Base-by-base conservation (phyloP, 37 sponge, comb jelly and placozoan species). In the Cladorhizidae sp. region DNA sequence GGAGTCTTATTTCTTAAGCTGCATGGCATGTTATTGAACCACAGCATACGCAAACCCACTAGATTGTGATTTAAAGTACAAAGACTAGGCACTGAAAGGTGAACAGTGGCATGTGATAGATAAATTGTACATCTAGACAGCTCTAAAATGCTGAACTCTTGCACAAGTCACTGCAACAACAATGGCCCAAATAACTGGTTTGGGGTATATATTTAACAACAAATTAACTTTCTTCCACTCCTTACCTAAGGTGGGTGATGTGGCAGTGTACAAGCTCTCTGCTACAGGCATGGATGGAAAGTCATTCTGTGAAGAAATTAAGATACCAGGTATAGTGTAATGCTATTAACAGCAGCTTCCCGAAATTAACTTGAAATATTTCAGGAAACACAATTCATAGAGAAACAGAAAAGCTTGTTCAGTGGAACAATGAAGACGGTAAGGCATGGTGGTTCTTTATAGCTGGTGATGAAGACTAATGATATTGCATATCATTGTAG, bases 391-490 rank as follows among this genome's bases (percentile, higher is more conserved):
- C 57, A 21, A 54, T 89, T 3, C 33, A 75, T 29, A 83, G 79
- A 70, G 64, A 78, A 12, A 69, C 80, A 22, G 70, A 40, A 20
- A 70, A 38, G 58, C 83, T 89, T 49, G 61, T 89, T 7, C 84
- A 83, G 35, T 89, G 89, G 89, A 83, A 52, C 29, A 85, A 83
- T 52, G 55, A 32, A 40, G 72, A 72, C 0, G 39, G n/a, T n/a
- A 77, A 23, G 86, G 77, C 71, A 51, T 68, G 3, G 35, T 18
- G 7, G 20, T 32, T 26, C 17, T 63, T 9, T 63, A 23, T 21
- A 63, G 21, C 9, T 63, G 8, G 9, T 26, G 25, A 28, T 43
- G 70, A 26, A 29, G 22, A 15, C 33, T 70, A 36, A 37, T 7
- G 17, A 22, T 37, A 6, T 70, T 17, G 17, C 64, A 36, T 40